Evolutionary conservation across 1,140 invertebrate species (phyloP).

Genomic region (Drosophila simulans): DNA sequence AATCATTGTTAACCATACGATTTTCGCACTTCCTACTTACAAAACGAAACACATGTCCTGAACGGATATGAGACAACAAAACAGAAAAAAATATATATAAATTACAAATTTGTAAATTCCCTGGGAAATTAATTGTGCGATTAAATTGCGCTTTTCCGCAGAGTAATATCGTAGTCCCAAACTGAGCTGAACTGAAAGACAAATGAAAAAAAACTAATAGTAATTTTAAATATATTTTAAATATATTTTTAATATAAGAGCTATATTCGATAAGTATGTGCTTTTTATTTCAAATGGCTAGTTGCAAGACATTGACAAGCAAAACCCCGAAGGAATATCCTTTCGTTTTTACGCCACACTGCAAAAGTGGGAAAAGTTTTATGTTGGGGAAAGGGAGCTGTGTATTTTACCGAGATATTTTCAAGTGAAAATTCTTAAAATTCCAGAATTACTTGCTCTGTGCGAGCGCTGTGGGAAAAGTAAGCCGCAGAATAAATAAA

Average conservation of each 20-base stretch:
- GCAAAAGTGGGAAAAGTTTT: neutral
- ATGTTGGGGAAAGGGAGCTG: neutral
- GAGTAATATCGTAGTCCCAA: too few relatives aligned
- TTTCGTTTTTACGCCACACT: neutral
- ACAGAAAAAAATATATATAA: neutral
- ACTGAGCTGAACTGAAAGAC: too few relatives aligned
- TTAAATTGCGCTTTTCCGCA: neutral
- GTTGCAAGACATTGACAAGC: neutral
- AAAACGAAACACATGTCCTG: constrained; percentile 15
- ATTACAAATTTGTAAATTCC: neutral
- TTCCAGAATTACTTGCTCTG: constrained; percentile 28
- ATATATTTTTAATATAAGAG: too few relatives aligned
- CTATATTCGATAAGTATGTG: too few relatives aligned
- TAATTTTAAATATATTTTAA: too few relatives aligned
- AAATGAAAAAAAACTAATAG: too few relatives aligned
- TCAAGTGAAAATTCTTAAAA: constrained; percentile 27
- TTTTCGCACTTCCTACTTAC: constrained; percentile 29
- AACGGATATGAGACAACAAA: constrained; percentile 1
- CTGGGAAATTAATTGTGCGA: neutral
- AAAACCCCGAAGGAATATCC: neutral
- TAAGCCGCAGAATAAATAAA: constrained; percentile 57
- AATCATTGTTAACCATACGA: constrained; percentile 23
- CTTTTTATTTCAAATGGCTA: too few relatives aligned
- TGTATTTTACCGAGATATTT: neutral
- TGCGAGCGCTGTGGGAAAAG: constrained; percentile 13